Conservation (phyloP, 2,797 vertebrate genomes). For the Cyclura pinguis region DNA sequence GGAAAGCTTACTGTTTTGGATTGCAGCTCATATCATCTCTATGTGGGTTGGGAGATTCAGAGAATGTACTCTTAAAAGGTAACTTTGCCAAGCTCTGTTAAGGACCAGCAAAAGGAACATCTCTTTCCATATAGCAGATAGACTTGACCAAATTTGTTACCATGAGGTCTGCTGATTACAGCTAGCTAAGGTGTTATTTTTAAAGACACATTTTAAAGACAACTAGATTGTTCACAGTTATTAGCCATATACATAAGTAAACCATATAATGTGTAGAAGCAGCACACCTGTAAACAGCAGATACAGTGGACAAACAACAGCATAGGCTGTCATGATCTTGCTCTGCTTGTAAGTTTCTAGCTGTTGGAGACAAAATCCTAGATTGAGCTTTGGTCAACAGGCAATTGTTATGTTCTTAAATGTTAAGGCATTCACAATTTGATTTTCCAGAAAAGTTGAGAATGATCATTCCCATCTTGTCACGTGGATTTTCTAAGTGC, state of each 20-base stretch:
- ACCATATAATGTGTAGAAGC: too few species aligned
- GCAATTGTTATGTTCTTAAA: not conserved
- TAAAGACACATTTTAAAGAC: not conserved
- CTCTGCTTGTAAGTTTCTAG: not conserved
- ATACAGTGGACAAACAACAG: too few species aligned
- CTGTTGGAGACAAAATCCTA: not conserved
- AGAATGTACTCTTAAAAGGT: too few species aligned
- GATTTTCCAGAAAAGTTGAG: not conserved
- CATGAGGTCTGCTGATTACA: not conserved
- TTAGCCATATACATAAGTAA: not conserved
- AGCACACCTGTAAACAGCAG: not conserved
- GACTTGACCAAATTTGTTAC: too few species aligned
- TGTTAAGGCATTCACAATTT: not conserved
- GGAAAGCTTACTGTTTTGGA: too few species aligned
- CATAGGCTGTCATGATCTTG: too few species aligned
- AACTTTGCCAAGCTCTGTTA: too few species aligned
- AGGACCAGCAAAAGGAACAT: not conserved
- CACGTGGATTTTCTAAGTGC: not conserved
- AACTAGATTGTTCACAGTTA: fast-evolving
- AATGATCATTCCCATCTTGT: not conserved
- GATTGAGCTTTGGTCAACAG: not conserved
- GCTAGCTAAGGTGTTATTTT: not conserved
- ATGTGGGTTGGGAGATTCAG: too few species aligned
- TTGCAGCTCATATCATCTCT: too few species aligned
- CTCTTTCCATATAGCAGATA: not conserved